Percentiles rank a stretch among this genome's conserved stretches.
Conservation (phyloP, 1,140 invertebrate genomes). For the Apis laboriosa region DNA sequence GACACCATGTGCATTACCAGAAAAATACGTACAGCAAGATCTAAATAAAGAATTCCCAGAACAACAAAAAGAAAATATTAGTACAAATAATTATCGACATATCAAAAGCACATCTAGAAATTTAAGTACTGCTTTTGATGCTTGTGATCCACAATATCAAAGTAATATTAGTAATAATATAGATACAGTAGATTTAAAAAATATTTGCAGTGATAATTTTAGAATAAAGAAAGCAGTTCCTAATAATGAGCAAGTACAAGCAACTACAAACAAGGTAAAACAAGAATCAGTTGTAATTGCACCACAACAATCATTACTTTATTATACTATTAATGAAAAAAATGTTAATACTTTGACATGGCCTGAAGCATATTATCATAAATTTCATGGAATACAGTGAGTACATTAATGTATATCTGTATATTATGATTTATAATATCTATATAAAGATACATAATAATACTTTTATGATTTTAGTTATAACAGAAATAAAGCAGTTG, state of each 20-base stretch:
- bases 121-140: constrained; percentile 71
- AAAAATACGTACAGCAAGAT: constrained; percentile 35
- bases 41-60: constrained; percentile 51
- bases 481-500: constrained; percentile 83
- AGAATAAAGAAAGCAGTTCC: constrained; percentile 56
- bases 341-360: constrained; percentile 77
- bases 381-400: constrained; percentile 86
- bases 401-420: constrained; percentile 65
- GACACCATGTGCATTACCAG: constrained; percentile 70
- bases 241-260: constrained; percentile 22
- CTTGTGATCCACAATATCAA: constrained; percentile 60
- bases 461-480: constrained; percentile 80
- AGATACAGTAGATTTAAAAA: constrained; percentile 1
- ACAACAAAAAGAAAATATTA: constrained; percentile 33
- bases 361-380: constrained; percentile 82
- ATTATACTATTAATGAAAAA: constrained; percentile 66
- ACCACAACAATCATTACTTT: constrained; percentile 62
- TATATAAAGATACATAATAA: constrained; percentile 17
- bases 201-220: constrained; percentile 29
- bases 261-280: not conserved
- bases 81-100: constrained; percentile 38
- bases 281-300: constrained; percentile 39
- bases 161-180: constrained; percentile 23
- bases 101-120: constrained; percentile 63
- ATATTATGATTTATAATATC: not conserved